phyloP scores from a whole-genome alignment of 92 coral and sea anemone species.

The Palythoa grandis region DNA sequence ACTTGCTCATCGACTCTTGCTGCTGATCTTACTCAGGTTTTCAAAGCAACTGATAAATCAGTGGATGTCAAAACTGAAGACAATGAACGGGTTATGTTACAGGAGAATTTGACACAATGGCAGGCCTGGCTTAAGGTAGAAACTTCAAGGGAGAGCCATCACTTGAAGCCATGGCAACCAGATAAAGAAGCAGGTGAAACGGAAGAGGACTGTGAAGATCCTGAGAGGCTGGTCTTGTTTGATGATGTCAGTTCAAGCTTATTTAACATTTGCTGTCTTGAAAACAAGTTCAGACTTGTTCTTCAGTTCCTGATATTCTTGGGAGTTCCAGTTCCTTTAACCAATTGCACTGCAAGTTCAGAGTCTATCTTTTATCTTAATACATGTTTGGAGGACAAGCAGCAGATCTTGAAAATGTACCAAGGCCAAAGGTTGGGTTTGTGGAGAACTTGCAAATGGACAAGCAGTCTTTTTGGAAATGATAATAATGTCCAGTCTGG shows the following conservation, averaged over 20 bases:
- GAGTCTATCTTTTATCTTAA: conserved; percentile 53
- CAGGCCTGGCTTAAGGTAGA: conserved; percentile 86
- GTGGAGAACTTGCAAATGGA: conserved; percentile 61
- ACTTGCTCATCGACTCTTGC: conserved; percentile 22
- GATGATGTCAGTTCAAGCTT: conserved; percentile 83
- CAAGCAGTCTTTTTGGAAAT: background rate
- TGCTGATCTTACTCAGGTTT: conserved; percentile 61
- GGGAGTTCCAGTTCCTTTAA: conserved; percentile 68
- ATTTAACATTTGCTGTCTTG: conserved; percentile 65
- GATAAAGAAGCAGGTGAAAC: conserved; percentile 70
- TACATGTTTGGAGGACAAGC: conserved; percentile 52
- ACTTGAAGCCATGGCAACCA: conserved; percentile 90
- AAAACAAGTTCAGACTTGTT: conserved; percentile 73
- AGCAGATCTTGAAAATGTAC: conserved; percentile 43
- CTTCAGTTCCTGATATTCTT: conserved; percentile 72
- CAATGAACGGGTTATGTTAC: conserved; percentile 33
- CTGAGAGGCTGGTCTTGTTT: conserved; percentile 93
- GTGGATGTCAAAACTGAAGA: conserved; percentile 23
- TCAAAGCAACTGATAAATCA: conserved; percentile 46
- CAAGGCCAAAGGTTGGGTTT: conserved; percentile 59
- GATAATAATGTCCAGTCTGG: background rate
- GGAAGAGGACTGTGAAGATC: conserved; percentile 95
- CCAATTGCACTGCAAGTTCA: conserved; percentile 43
- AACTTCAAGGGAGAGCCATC: conserved; percentile 67
- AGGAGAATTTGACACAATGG: conserved; percentile 62